Base-by-base conservation (phyloP, 1,140 invertebrate genomes). In the Scaptomyza hsui region DNA sequence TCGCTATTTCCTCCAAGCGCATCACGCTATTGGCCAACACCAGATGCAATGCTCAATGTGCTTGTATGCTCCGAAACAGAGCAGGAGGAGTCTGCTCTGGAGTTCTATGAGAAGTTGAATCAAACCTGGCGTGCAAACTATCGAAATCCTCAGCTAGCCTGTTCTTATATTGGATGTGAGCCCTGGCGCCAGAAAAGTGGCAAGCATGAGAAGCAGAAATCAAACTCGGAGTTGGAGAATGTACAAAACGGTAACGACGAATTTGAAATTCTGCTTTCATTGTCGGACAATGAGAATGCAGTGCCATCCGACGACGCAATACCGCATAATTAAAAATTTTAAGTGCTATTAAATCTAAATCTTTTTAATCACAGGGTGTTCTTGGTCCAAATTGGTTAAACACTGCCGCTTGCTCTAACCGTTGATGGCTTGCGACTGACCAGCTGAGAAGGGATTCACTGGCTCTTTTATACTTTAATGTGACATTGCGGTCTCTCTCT, bases 391-490 rank as follows among this genome's bases (percentile, higher is more conserved):
- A n/a, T 35, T 64, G 10, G 13, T 21, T 37, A 52, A 53, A 15
- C 63, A 77, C 60, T 73, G 48, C 48, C 81, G 80, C 47, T 29
- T 29, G 32, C 49, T 86, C 35, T 86, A 26, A 61, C 12, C 7
- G 44, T 41, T 29, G 13, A 1, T 18, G 19, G 32, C 21, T 13
- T 26, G 29, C 53, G 39, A 67, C 37, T 57, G 63, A 39, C 6
- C 13, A 12, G 47, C 15, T 12, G 7, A 37, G 4, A 32, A 47
- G 10, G 37, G 19, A 41, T 26, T 2, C 15, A 18, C 16, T 32
- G 45, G 52, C 15, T 52, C 35, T 71, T 76, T 65, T 78, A 74
- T 76, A 42, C 15, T 13, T 29, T 1, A 15, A 1, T 29, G 9
- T 16, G 15, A 57, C 3, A 9, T 35, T 6, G 6, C 10, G 35